phyloP scores from a whole-genome alignment of 2,888 invertebrate genomes.

The Parelbella ahira region DNA sequence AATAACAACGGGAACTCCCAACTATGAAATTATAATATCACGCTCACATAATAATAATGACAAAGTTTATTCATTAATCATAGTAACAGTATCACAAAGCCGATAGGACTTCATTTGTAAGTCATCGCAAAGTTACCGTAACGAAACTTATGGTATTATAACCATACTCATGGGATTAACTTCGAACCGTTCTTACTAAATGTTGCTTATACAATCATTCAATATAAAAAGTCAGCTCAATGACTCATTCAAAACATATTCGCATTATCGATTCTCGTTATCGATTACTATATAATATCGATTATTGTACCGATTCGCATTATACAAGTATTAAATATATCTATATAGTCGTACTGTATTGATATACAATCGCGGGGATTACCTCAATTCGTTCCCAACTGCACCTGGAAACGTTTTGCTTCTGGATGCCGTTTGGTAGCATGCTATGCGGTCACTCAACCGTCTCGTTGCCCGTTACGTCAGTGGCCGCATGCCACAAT shows the following conservation, averaged over 20 bases:
- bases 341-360: too few relatives aligned
- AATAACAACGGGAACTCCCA: neutral
- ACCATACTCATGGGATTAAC: too few relatives aligned
- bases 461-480: constrained; percentile 69
- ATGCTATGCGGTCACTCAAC: constrained; percentile 74
- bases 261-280: too few relatives aligned
- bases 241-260: too few relatives aligned
- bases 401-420: constrained; percentile 46
- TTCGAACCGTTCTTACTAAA: too few relatives aligned
- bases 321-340: too few relatives aligned
- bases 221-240: too few relatives aligned
- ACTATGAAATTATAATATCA: constrained; percentile 14
- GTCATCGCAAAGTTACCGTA: constrained; percentile 8
- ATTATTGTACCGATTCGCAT: too few relatives aligned
- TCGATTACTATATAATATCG: too few relatives aligned
- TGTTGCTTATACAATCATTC: too few relatives aligned
- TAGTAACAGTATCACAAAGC: constrained; percentile 9
- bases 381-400: constrained; percentile 28
- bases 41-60: constrained; percentile 16
- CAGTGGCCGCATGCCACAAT: constrained; percentile 69
- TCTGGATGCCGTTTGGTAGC: constrained; percentile 59
- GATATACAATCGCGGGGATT: too few relatives aligned
- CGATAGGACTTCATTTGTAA: constrained; percentile 17
- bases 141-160: neutral
- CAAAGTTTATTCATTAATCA: constrained; percentile 22